Evolutionary conservation across 2,113 vertebrate genomes (phyloP).

Genomic region (Notiomystis cincta): DNA sequence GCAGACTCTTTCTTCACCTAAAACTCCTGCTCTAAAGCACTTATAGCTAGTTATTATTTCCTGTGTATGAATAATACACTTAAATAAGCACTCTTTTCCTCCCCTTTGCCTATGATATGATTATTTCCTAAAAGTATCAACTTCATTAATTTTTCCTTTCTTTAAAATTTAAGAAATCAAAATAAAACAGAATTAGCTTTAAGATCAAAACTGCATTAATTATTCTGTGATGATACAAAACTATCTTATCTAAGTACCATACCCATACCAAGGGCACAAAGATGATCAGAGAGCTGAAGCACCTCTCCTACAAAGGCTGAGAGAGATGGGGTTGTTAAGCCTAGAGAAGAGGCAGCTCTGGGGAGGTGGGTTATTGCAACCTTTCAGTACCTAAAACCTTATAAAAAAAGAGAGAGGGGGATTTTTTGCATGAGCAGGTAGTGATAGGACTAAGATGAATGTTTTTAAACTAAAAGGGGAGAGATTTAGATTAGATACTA

Average conservation of each 20-base stretch:
- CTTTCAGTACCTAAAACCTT: neutral
- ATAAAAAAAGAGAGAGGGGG: neutral
- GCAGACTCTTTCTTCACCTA: neutral
- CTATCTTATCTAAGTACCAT: neutral
- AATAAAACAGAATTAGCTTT: neutral
- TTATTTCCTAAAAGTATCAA: neutral
- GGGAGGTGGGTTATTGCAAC: neutral
- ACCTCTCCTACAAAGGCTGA: neutral
- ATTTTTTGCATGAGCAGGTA: neutral
- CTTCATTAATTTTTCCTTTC: neutral
- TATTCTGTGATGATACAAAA: neutral
- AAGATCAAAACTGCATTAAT: neutral
- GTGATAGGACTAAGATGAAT: neutral
- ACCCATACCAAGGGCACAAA: neutral
- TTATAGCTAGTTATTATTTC: neutral
- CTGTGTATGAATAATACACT: neutral
- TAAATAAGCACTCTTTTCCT: neutral
- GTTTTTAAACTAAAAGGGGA: neutral
- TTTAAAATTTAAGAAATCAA: neutral
- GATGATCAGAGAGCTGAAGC: neutral
- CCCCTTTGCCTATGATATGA: neutral
- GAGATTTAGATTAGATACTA: neutral
- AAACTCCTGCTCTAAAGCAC: neutral
- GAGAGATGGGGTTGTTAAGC: neutral
- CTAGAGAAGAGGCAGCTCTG: neutral